Percentiles rank a stretch among this genome's conserved stretches.
phyloP scores from a whole-genome alignment of 2,113 vertebrate species.

The Lasiurus borealis region DNA sequence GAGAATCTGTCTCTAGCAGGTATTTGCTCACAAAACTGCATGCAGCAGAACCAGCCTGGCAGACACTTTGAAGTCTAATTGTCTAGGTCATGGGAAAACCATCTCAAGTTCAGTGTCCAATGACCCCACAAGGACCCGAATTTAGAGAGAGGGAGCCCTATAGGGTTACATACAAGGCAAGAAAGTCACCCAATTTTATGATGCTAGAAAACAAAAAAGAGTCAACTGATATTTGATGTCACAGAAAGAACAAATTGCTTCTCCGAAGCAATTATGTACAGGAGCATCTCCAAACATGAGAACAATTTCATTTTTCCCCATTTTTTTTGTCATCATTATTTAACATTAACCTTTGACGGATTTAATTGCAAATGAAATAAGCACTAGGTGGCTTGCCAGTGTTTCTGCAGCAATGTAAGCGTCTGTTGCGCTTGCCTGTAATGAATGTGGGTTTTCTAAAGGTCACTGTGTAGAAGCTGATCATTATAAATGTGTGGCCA shows the following conservation, averaged over 20 bases:
- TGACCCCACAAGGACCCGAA: constrained; percentile 48
- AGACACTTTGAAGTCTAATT: constrained; percentile 37
- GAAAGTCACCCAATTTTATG: neutral
- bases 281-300: neutral
- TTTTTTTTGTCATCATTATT: constrained; percentile 32
- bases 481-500: neutral
- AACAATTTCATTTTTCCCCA: constrained; percentile 11
- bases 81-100: constrained; percentile 47
- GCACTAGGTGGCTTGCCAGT: neutral
- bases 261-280: neutral
- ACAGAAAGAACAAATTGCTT: constrained; percentile 15
- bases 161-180: neutral
- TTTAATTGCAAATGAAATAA: constrained; percentile 48
- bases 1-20: constrained; percentile 41
- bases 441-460: constrained; percentile 23
- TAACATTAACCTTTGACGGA: constrained; percentile 48
- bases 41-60: constrained; percentile 3
- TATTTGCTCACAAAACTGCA: constrained; percentile 56
- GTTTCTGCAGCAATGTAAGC: neutral
- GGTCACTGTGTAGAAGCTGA: neutral
- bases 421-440: neutral
- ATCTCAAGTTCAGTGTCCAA: constrained; percentile 40
- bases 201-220: neutral
- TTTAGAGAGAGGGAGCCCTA: neutral
- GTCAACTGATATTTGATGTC: neutral